phyloP scores from a whole-genome alignment of 2,113 vertebrate species.

The Pardalotus punctatus region DNA sequence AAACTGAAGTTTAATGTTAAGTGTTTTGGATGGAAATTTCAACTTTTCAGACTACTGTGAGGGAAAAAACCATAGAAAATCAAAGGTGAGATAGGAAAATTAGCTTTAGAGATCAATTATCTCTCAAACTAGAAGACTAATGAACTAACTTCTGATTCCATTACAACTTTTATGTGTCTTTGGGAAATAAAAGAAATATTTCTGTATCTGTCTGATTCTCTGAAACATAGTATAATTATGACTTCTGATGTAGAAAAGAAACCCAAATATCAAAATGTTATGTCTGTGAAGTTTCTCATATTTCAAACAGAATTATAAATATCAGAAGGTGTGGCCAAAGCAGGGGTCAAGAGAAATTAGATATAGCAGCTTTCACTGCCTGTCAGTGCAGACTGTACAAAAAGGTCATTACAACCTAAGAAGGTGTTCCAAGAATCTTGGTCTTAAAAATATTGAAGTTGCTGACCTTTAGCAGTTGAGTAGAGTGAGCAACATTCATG shows the following conservation, averaged over 20 bases:
- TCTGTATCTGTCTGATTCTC: neutral
- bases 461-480: neutral
- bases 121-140: neutral
- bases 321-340: neutral
- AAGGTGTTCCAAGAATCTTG: neutral
- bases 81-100: neutral
- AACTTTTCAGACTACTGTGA: neutral
- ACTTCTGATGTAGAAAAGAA: neutral
- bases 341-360: neutral
- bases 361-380: neutral
- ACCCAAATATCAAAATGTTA: neutral
- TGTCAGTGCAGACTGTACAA: neutral
- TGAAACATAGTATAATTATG: neutral
- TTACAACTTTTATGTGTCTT: neutral
- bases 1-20: neutral
- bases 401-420: slow-evolving; percentile 34
- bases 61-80: neutral
- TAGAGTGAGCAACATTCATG: neutral
- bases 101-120: neutral
- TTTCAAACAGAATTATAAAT: neutral
- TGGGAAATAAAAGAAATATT: neutral
- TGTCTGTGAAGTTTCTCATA: neutral
- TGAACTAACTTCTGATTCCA: neutral
- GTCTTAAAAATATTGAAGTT: neutral
- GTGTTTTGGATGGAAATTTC: neutral